phyloP scores from a whole-genome alignment of 2,797 vertebrate genomes.

The Okamejei kenojei region DNA sequence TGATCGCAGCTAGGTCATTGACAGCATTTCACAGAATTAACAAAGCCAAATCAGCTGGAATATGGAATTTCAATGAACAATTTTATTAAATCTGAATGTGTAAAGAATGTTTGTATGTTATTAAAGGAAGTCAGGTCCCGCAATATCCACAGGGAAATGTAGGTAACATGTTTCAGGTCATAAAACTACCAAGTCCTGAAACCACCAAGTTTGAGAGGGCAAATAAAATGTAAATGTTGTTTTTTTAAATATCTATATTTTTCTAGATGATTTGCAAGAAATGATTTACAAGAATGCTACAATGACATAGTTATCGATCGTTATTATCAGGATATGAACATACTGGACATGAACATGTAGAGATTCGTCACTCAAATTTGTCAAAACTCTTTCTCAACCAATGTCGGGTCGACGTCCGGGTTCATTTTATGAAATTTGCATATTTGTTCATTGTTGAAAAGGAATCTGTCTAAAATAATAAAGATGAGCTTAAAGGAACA shows the following conservation, averaged over 20 bases:
- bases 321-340: neutral
- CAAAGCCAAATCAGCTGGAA: slow-evolving; percentile 10
- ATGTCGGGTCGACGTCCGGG: too few species aligned
- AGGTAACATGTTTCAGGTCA: neutral
- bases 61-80: neutral
- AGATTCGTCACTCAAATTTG: too few species aligned
- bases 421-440: neutral
- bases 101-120: neutral
- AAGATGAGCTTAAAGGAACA: neutral
- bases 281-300: too few species aligned
- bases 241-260: neutral
- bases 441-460: neutral
- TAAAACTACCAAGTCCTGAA: neutral
- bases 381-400: too few species aligned
- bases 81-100: neutral
- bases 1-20: neutral
- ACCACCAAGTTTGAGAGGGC: neutral
- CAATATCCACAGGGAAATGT: neutral
- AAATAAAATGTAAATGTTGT: neutral
- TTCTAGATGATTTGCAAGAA: neutral
- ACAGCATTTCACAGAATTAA: neutral
- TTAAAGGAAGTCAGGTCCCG: neutral
- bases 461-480: neutral
- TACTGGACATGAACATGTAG: neutral
- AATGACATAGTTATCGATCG: too few species aligned